A percentile compares a stretch with the other conserved stretches of the same genome.
Conservation (phyloP, 2,888 invertebrate species). For the Heliconius ethilla region DNA sequence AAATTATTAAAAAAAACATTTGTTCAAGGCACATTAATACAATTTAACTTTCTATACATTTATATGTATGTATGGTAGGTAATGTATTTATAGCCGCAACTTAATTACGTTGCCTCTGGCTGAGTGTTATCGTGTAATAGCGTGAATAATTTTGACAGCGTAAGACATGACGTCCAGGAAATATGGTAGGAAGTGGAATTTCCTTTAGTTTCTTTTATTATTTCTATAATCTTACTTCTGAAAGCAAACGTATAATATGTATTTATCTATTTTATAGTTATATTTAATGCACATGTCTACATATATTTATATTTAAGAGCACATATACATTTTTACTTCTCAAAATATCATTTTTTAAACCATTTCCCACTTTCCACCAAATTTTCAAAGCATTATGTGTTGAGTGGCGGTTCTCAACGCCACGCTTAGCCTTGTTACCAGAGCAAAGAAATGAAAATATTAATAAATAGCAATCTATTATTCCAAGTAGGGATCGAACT, state of each 20-base stretch:
- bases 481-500: too few relatives aligned
- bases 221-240: too few relatives aligned
- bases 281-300: too few relatives aligned
- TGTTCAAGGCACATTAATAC: background rate
- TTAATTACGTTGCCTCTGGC: constrained; percentile 6
- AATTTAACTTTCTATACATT: background rate
- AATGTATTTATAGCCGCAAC: constrained; percentile 4
- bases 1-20: background rate
- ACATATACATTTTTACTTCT: background rate
- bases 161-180: constrained; percentile 6
- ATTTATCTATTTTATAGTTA: too few relatives aligned
- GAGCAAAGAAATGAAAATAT: too few relatives aligned
- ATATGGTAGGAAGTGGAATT: background rate
- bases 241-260: background rate
- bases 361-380: too few relatives aligned
- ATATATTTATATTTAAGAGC: background rate
- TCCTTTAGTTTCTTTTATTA: background rate
- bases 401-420: too few relatives aligned
- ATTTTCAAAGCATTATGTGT: too few relatives aligned
- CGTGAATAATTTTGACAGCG: constrained; percentile 18
- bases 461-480: too few relatives aligned
- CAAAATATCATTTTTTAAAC: too few relatives aligned
- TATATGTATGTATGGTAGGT: background rate
- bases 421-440: too few relatives aligned
- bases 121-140: constrained; percentile 16